A percentile compares a stretch with the other conserved stretches of the same genome.
Evolutionary conservation across 2,113 vertebrate species (phyloP).

Genomic region (Heteronetta atricapilla): DNA sequence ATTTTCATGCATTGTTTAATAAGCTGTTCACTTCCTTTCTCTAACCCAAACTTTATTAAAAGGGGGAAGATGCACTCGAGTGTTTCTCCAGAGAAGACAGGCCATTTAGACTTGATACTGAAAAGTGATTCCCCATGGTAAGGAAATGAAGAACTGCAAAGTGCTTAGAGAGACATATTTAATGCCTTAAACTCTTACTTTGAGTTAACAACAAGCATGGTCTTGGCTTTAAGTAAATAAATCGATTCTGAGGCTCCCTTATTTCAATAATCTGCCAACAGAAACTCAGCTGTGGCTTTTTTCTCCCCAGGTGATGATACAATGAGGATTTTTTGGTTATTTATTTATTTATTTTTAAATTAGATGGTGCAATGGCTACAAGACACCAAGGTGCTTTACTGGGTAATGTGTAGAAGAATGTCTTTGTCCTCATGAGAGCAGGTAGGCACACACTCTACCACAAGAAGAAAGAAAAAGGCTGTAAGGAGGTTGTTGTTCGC

Average conservation of each 20-base stretch:
- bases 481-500: background rate
- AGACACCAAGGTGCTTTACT: background rate
- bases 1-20: conserved; percentile 64
- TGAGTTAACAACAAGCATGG: conserved; percentile 68
- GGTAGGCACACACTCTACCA: background rate
- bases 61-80: conserved; percentile 42
- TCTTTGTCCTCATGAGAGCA: background rate
- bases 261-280: conserved; percentile 58
- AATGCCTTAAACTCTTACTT: conserved; percentile 59
- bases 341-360: background rate
- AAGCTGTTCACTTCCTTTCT: conserved; percentile 50
- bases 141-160: conserved; percentile 67
- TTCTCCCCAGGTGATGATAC: background rate
- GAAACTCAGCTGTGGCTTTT: conserved; percentile 29
- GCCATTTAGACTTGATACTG: conserved; percentile 41
- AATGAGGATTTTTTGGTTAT: background rate
- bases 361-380: background rate
- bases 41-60: conserved; percentile 70
- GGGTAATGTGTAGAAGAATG: background rate
- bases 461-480: background rate
- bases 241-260: conserved; percentile 55
- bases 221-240: conserved; percentile 62
- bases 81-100: conserved; percentile 66
- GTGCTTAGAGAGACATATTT: conserved; percentile 66
- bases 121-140: conserved; percentile 62